Evolutionary conservation across 1,140 invertebrate genomes (phyloP), one percentile per base, ranked within the genome.

Genomic region (Lerema accius): DNA sequence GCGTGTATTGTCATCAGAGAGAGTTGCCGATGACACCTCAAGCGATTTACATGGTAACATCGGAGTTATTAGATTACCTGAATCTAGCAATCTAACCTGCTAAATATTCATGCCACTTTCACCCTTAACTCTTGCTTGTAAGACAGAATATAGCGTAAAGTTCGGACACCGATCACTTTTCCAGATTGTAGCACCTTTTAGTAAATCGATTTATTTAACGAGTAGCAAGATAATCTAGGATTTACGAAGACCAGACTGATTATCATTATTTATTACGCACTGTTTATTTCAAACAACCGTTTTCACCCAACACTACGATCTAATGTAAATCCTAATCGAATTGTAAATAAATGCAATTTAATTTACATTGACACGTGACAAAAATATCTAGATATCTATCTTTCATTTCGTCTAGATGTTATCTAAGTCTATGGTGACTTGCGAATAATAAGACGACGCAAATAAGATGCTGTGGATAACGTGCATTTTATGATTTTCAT

Each of bases 161-260:
- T 3, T 23, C 1, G 6, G 43, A 11, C 6, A 19, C 1, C 19
- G 45, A 48, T 46, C 9, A 46, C 14, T 19, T 55, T 55, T 17
- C 3, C 37, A 14, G 50, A 55, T 55, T 42, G 14, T 19, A 50
- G 13, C 48, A 42, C 50, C 28, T 50, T 50, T 49, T 39, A 51
- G 49, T 42, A 40, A 55, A 55, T 42, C 42, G 50, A 55, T 55
- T 55, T 55, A 55, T 55, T 14, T 15, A 23, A 55, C 37, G 50
- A 17, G 35, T 16, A 42, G 10, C 11, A 42, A 55, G 50, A 55
- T 55, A 55, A 42, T 42, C 11, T 28, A 55, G 32, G 37, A 55
- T 55, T 55, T 55, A 55, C 50, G 19, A 26, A 26, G 16, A 42
- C 7, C n/a, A 42, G 40, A 26, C 37, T 55, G 51, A 55, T 55